A percentile compares a stretch with the other conserved stretches of the same genome.
Evolutionary conservation across 1,140 invertebrate genomes (phyloP).

Genomic region (Trichomalopsis sarcophagae): DNA sequence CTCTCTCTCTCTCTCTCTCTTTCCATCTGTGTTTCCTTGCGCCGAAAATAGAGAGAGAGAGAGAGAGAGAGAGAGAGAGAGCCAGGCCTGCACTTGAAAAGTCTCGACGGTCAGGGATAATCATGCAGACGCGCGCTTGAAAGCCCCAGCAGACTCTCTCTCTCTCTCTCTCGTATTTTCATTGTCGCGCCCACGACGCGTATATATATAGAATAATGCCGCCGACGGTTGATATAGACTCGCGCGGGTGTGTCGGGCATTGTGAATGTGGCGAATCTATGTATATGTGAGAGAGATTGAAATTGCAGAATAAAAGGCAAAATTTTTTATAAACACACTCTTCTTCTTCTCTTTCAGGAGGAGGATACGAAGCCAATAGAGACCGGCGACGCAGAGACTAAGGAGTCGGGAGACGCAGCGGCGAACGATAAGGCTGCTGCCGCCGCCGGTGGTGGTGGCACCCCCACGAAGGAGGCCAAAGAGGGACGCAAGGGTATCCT

Average conservation of each 20-base stretch:
- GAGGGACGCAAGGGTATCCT: constrained; percentile 74
- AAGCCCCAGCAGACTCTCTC: background rate
- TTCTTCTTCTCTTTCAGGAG: constrained; percentile 62
- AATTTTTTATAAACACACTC: too few relatives aligned
- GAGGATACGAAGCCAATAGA: constrained; percentile 68
- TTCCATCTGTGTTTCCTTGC: too few relatives aligned
- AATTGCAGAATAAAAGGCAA: too few relatives aligned
- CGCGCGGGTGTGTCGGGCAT: background rate
- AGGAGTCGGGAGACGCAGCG: constrained; percentile 57
- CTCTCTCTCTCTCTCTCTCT: background rate
- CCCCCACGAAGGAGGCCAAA: constrained; percentile 69
- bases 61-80: too few relatives aligned
- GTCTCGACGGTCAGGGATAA: constrained; percentile 48
- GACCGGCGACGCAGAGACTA: constrained; percentile 64
- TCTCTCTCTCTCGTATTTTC: constrained; percentile 2
- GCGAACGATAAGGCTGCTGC: constrained; percentile 67
- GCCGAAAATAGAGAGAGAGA: too few relatives aligned
- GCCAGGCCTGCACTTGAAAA: constrained; percentile 36
- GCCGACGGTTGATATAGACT: background rate
- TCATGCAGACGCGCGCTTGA: constrained; percentile 11
- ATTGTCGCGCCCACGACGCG: constrained; percentile 29
- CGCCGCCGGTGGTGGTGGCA: constrained; percentile 70
- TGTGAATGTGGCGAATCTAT: too few relatives aligned
- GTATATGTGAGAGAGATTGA: too few relatives aligned
- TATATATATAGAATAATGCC: background rate